Conservation (phyloP, 2,113 vertebrate genomes). For the Blennius ocellaris region DNA sequence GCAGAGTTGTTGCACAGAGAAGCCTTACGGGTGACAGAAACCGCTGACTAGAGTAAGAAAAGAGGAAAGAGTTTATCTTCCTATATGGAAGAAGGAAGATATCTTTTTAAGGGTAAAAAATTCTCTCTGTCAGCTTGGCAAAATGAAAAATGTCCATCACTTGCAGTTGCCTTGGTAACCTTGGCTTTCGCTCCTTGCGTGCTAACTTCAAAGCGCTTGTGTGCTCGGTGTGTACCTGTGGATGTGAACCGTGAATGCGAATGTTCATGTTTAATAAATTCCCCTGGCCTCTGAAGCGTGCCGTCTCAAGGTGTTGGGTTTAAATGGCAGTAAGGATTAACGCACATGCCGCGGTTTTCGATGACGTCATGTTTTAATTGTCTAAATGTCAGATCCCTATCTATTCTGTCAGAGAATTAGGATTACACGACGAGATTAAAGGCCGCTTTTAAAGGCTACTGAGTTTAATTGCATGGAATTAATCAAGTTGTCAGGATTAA, state of each 20-base stretch:
- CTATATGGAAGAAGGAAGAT: slow-evolving; percentile 34
- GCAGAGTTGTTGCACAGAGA: slow-evolving; percentile 33
- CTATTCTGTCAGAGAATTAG: slow-evolving; percentile 62
- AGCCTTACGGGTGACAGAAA: slow-evolving; percentile 35
- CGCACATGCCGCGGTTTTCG: slow-evolving; percentile 20
- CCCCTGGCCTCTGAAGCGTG: slow-evolving; percentile 42
- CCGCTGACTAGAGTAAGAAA: slow-evolving; percentile 40
- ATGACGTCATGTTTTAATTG: slow-evolving; percentile 73
- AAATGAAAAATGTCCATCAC: slow-evolving; percentile 63
- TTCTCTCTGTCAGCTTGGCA: slow-evolving; percentile 26
- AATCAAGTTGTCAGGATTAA: slow-evolving; percentile 68
- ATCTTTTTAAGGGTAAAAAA: slow-evolving; percentile 34
- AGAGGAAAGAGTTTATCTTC: slow-evolving; percentile 43
- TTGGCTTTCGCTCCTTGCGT: slow-evolving; percentile 31
- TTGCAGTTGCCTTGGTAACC: slow-evolving; percentile 59
- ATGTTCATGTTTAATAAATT: slow-evolving; percentile 52
- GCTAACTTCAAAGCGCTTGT: slow-evolving; percentile 18
- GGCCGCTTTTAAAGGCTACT: slow-evolving; percentile 70
- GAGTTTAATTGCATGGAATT: slow-evolving; percentile 73
- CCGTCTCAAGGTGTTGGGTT: slow-evolving; percentile 70
- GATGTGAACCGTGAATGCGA: slow-evolving; percentile 37
- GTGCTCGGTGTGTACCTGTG: slow-evolving; percentile 22
- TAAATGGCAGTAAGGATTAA: slow-evolving; percentile 79
- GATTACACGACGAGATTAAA: slow-evolving; percentile 68
- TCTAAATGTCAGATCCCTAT: slow-evolving; percentile 73